Evolutionary conservation across 2,888 invertebrate genomes (phyloP).

Genomic region (Drosophila neonasuta): DNA sequence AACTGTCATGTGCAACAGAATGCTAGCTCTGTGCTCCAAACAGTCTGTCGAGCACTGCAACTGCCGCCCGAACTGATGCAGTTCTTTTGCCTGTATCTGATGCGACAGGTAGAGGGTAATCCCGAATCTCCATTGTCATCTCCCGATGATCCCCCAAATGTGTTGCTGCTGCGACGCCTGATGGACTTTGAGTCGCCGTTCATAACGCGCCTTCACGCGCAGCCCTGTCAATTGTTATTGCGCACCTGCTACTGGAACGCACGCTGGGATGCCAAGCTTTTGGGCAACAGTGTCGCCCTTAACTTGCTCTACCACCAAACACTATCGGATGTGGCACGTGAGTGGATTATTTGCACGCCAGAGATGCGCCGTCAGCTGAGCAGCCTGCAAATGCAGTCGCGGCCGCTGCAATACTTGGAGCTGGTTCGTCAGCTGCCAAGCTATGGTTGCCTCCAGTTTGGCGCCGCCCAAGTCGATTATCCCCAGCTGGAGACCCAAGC

Average conservation of each 20-base stretch:
- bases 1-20: slow-evolving; percentile 91
- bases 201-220: slow-evolving; percentile 91
- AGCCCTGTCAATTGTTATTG: slow-evolving; percentile 91
- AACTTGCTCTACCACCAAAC: slow-evolving; percentile 95
- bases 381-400: slow-evolving; percentile 88
- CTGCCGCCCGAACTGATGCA: slow-evolving; percentile 90
- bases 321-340: slow-evolving; percentile 91
- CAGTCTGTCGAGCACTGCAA: slow-evolving; percentile 91
- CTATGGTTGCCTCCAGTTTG: slow-evolving; percentile 94
- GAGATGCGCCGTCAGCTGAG: slow-evolving; percentile 88
- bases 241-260: slow-evolving; percentile 97
- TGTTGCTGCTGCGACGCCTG: slow-evolving; percentile 91
- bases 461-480: slow-evolving; percentile 88
- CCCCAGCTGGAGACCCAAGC: slow-evolving; percentile 86
- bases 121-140: slow-evolving; percentile 82
- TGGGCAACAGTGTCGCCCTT: slow-evolving; percentile 91
- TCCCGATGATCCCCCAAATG: slow-evolving; percentile 85
- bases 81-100: slow-evolving; percentile 95
- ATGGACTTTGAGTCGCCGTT: slow-evolving; percentile 99
- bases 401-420: slow-evolving; percentile 94
- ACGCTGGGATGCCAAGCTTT: slow-evolving; percentile 90
- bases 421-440: slow-evolving; percentile 91
- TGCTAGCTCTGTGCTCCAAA: slow-evolving; percentile 91
- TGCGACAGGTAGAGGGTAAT: slow-evolving; percentile 85
- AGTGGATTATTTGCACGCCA: slow-evolving; percentile 90